Conservation (phyloP, 1,140 invertebrate species). For the Periplaneta americana region DNA sequence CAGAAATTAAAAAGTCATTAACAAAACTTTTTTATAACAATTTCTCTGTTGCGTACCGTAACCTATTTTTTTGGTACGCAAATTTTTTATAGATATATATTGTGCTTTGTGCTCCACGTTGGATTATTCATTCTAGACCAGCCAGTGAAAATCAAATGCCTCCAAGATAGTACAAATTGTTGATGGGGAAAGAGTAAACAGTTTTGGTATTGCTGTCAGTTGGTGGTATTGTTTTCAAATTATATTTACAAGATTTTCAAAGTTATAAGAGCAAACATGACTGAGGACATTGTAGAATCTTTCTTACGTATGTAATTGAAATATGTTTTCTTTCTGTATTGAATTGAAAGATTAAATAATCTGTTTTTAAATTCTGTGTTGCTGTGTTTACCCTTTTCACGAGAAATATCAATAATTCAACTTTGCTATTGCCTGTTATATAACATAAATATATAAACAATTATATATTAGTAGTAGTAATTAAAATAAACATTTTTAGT, state of each 20-base stretch:
- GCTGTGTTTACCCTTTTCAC: background rate
- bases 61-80: constrained; percentile 5
- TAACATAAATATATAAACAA: no score
- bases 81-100: background rate
- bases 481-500: background rate
- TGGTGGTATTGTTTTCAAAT: background rate
- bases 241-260: background rate
- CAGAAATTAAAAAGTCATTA: background rate
- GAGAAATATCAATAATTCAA: no score
- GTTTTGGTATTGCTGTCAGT: background rate
- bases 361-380: background rate
- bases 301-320: background rate
- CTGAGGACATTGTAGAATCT: background rate
- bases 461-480: no score
- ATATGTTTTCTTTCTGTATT: background rate
- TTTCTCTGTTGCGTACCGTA: background rate
- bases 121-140: background rate
- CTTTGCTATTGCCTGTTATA: no score
- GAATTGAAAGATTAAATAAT: background rate
- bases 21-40: background rate
- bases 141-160: background rate
- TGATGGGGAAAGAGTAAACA: background rate
- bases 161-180: background rate
- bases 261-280: no score
- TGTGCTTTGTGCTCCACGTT: background rate